Evolutionary conservation across 1,140 invertebrate genomes (phyloP), one percentile per base, ranked within the genome.

Genomic region (Hyles vespertilio): DNA sequence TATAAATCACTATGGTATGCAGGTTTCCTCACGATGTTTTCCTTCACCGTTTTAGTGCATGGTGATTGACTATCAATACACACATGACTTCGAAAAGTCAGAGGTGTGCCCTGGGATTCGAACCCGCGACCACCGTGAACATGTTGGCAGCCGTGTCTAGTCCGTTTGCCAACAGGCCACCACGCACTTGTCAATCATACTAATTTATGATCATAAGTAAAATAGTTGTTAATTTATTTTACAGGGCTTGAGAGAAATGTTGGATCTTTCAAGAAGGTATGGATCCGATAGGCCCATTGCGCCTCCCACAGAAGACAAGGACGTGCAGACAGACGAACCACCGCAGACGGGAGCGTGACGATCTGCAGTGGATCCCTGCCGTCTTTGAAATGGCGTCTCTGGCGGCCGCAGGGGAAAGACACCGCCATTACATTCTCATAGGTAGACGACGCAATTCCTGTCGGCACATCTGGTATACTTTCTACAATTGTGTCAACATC

Each of bases 161-260:
- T n/a, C n/a, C n/a, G n/a, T n/a, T n/a, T n/a, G n/a, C n/a, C n/a
- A n/a, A n/a, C n/a, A n/a, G n/a, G n/a, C n/a, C n/a, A n/a, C n/a
- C n/a, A n/a, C n/a, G n/a, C n/a, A n/a, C n/a, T n/a, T n/a, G n/a
- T n/a, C n/a, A n/a, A n/a, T 22, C 22, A 22, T 22, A 22, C 22
- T 40, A 2, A 40, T 40, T 40, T 40, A 40, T 40, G 36, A 40
- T 40, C 8, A 22, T 22, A 22, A 22, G 22, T 22, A 22, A 22
- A 22, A 22, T 22, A 22, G 22, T 22, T 22, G 22, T 22, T 2
- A 22, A 22, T 22, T 40, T 51, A 11, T 10, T 10, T 70, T 76
- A 36, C 85, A 95, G 91, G 93, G 93, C 43, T 80, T 95, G 59
- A 87, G 94, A 56, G 93, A 95, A 82, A 89, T 95, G 72, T 72